Base-by-base conservation (phyloP, 2,113 vertebrate species). In the Zeus faber region DNA sequence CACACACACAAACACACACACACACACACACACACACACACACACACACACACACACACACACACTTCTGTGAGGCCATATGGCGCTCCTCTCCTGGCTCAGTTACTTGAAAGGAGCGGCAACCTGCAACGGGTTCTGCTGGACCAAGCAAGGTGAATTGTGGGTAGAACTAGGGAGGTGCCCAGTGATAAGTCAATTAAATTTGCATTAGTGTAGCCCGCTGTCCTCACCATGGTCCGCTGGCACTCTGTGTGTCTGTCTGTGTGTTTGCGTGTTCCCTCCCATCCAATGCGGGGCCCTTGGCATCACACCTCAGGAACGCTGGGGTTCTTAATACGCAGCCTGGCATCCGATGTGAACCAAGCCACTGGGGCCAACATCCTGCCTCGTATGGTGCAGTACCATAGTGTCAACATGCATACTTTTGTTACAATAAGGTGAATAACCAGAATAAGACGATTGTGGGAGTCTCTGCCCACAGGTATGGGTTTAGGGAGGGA, bases 161-260 rank as follows among this genome's bases (percentile, higher is more conserved):
- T 74, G 59, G 67, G 70, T 55, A 69, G 49, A 11, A 58, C 13
- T 45, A 29, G 61, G 53, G 46, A 27, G 39, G 49, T 51, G 47
- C 53, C 49, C 58, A 65, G 54, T 54, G 47, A 74, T 62, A 46
- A 33, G 25, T 66, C 49, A 80, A 82, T 83, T 77, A 82, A 85
- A 74, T 81, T 22, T 48, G 79, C 65, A 79, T 84, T 78, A 77
- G 59, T 37, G 59, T 67, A 58, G 25, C 69, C 68, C 27, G 47
- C n/a, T n/a, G n/a, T n/a, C n/a, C n/a, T n/a, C n/a, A n/a, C n/a
- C n/a, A n/a, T n/a, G n/a, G n/a, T n/a, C n/a, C n/a, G n/a, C 66
- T 53, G 77, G 65, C 50, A 13, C 3, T 39, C 37, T 68, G 52
- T 49, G 13, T 37, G 37, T 48, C 2, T 14, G 23, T 43, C 16